phyloP scores from a whole-genome alignment of 2,888 invertebrate species.

The Kryphioiulus occultus region DNA sequence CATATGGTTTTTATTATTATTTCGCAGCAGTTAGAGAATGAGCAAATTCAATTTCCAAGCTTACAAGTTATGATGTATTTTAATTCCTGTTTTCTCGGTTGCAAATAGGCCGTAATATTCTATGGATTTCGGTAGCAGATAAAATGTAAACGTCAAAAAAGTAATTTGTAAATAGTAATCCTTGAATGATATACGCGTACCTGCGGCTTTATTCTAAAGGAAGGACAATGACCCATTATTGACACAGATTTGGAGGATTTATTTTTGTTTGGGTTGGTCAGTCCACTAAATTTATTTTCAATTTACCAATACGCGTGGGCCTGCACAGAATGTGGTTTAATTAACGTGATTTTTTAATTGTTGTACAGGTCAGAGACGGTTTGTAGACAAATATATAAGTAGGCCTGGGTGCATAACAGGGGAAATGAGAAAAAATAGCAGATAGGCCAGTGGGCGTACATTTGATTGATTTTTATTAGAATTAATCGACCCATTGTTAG shows the following conservation, averaged over 20 bases:
- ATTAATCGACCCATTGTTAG: slow-evolving; percentile 7
- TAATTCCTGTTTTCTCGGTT: neutral
- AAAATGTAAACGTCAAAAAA: neutral
- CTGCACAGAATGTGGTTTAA: neutral
- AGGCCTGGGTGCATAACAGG: neutral
- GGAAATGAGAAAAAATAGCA: neutral
- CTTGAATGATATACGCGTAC: neutral
- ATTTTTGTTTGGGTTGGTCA: slow-evolving; percentile 1
- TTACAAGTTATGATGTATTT: neutral
- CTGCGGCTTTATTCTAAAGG: neutral
- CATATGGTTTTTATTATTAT: neutral
- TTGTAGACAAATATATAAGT: neutral
- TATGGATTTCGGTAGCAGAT: neutral
- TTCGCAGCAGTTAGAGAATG: neutral
- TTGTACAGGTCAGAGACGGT: neutral
- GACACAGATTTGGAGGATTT: neutral
- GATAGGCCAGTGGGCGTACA: neutral
- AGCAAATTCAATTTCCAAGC: neutral
- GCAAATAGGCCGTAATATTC: neutral
- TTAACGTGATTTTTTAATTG: neutral
- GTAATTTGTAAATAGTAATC: neutral
- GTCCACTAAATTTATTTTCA: neutral
- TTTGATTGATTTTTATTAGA: slow-evolving; percentile 15
- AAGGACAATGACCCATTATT: neutral
- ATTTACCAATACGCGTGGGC: neutral